phyloP scores from a whole-genome alignment of 2,888 invertebrate genomes.

The Teleiodes luculella region DNA sequence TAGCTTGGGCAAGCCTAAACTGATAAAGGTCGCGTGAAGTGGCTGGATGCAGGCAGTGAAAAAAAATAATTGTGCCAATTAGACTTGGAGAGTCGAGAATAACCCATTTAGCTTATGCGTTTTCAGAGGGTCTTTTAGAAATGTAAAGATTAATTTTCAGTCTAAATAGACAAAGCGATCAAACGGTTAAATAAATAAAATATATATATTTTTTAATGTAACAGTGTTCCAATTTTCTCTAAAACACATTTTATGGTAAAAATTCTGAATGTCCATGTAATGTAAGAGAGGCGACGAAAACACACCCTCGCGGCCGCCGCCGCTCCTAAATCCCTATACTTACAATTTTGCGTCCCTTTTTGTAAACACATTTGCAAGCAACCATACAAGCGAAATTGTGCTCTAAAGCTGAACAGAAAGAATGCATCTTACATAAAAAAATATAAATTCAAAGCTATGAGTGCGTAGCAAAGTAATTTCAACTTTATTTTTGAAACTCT shows the following conservation, averaged over 20 bases:
- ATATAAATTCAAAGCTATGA: constrained; percentile 25
- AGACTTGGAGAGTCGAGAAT: no score
- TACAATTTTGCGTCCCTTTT: constrained; percentile 73
- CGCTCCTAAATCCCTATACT: constrained; percentile 71
- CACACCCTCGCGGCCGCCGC: constrained; percentile 35
- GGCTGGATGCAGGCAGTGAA: no score
- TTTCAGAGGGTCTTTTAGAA: no score
- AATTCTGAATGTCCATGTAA: constrained; percentile 20
- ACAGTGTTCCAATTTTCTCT: no score
- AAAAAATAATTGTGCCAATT: no score
- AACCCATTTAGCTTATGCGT: no score
- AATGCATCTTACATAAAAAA: constrained; percentile 31
- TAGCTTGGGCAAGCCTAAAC: no score
- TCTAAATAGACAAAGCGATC: not conserved
- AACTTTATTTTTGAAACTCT: constrained; percentile 29
- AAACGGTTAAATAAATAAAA: not conserved
- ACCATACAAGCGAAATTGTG: constrained; percentile 34
- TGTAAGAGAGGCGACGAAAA: constrained; percentile 11
- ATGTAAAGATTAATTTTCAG: no score
- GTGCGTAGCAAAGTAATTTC: constrained; percentile 33
- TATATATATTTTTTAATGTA: no score
- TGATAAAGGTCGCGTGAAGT: no score
- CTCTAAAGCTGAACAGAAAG: constrained; percentile 30
- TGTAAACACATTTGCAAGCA: constrained; percentile 54
- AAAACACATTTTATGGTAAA: not conserved